phyloP scores from a whole-genome alignment of 2,797 vertebrate species.

The Micromesistius poutassou region DNA sequence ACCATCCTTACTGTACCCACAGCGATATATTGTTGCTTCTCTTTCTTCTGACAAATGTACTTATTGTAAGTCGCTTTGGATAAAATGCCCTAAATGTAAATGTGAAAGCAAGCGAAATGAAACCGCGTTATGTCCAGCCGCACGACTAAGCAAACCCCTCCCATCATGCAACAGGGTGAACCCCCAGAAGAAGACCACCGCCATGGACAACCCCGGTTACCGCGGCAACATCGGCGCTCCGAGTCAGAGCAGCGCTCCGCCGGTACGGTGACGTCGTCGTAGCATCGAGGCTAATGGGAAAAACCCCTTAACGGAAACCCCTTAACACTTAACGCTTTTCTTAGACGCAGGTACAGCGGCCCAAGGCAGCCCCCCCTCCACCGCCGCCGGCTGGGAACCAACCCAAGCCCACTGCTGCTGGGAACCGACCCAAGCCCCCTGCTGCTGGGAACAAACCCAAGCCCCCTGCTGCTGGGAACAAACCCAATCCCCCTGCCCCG shows the following conservation, averaged over 20 bases:
- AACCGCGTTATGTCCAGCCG: background rate
- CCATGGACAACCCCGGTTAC: background rate
- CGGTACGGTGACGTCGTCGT: conserved; percentile 36
- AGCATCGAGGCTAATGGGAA: background rate
- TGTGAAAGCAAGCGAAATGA: background rate
- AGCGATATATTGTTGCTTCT: too few relatives aligned
- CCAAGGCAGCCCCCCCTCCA: background rate
- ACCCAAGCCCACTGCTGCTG: background rate
- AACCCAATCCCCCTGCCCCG: background rate
- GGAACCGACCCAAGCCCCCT: background rate
- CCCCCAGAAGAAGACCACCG: conserved; percentile 34
- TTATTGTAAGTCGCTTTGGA: too few relatives aligned
- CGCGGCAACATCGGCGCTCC: background rate
- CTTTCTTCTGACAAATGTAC: too few relatives aligned
- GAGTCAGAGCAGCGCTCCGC: conserved; percentile 1
- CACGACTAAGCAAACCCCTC: background rate
- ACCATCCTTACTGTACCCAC: too few relatives aligned
- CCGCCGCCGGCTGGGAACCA: conserved; percentile 4
- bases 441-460: conserved; percentile 5
- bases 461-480: conserved; percentile 3
- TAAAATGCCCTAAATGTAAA: too few relatives aligned
- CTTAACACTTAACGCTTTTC: background rate
- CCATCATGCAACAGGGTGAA: conserved; percentile 32
- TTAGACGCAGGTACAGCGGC: background rate
- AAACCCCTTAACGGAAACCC: background rate